These are phyloP conservation scores for Lasioglossum morio DNA, from an alignment of 2,888 invertebrate species.

Conservation along the genomic window DNA sequence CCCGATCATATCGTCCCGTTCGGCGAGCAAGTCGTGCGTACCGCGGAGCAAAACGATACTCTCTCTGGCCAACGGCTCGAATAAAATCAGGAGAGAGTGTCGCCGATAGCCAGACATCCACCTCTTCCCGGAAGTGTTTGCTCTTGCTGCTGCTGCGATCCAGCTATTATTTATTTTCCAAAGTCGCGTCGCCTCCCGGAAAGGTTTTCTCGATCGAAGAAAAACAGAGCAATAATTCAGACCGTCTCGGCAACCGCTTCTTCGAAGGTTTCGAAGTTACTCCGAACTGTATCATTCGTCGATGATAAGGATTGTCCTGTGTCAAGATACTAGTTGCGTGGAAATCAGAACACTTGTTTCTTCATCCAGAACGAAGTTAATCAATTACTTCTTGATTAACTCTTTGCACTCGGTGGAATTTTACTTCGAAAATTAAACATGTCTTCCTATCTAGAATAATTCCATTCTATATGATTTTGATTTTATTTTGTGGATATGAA, in stretches of 20 bases:
- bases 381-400: background rate
- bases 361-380: background rate
- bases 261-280: background rate
- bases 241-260: background rate
- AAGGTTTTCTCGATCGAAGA: background rate
- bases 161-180: background rate
- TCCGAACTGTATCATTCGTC: background rate
- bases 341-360: background rate
- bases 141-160: background rate
- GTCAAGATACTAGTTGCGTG: too few relatives aligned
- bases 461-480: too few relatives aligned
- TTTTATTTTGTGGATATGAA: too few relatives aligned
- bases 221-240: background rate
- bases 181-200: background rate
- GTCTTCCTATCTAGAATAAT: too few relatives aligned
- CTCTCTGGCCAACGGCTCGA: conserved; percentile 46
- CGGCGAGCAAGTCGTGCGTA: conserved; percentile 51
- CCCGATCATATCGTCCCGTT: conserved; percentile 44
- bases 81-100: conserved; percentile 19
- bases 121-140: background rate
- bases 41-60: conserved; percentile 20
- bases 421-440: too few relatives aligned
- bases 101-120: background rate
- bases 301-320: too few relatives aligned
- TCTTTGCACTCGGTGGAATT: too few relatives aligned